Conservation (phyloP, 2,888 invertebrate genomes). For the Tachina grossa region DNA sequence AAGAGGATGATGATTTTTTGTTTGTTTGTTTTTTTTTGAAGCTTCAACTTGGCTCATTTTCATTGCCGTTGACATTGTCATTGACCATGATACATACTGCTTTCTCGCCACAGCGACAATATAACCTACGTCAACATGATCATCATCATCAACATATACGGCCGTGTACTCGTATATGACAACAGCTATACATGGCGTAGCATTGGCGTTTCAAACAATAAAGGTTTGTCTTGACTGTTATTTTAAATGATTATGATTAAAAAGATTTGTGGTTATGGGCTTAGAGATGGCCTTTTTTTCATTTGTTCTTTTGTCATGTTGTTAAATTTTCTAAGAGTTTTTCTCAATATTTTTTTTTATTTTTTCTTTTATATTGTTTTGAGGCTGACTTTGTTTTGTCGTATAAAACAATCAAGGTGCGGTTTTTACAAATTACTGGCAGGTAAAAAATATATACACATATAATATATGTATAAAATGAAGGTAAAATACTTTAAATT, state of each 20-base stretch:
- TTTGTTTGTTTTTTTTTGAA: conserved; percentile 26
- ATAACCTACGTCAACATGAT: conserved; percentile 1
- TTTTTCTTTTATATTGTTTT: conserved; percentile 7
- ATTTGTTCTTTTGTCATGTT: conserved; percentile 34
- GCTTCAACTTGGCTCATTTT: conserved; percentile 62
- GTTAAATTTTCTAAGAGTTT: conserved; percentile 57
- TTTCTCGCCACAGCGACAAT: conserved; percentile 19
- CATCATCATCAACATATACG: not conserved
- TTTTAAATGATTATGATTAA: conserved; percentile 71
- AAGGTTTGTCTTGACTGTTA: conserved; percentile 63
- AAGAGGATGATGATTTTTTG: conserved; percentile 21
- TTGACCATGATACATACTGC: conserved; percentile 56
- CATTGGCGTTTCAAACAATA: conserved; percentile 59
- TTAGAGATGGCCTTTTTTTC: conserved; percentile 24
- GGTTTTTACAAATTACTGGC: conserved; percentile 60
- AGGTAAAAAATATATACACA: not conserved
- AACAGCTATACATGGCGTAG: conserved; percentile 50
- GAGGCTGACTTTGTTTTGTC: conserved; percentile 40
- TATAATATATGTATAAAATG: not conserved
- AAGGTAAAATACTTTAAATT: conserved; percentile 36
- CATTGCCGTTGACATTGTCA: conserved; percentile 67
- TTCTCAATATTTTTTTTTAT: not conserved
- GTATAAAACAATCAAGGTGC: conserved; percentile 55
- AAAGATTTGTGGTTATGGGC: conserved; percentile 69
- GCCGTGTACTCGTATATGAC: conserved; percentile 38